Evolutionary conservation across 2,888 invertebrate species (phyloP).

Genomic region (Mythimna ferrago): DNA sequence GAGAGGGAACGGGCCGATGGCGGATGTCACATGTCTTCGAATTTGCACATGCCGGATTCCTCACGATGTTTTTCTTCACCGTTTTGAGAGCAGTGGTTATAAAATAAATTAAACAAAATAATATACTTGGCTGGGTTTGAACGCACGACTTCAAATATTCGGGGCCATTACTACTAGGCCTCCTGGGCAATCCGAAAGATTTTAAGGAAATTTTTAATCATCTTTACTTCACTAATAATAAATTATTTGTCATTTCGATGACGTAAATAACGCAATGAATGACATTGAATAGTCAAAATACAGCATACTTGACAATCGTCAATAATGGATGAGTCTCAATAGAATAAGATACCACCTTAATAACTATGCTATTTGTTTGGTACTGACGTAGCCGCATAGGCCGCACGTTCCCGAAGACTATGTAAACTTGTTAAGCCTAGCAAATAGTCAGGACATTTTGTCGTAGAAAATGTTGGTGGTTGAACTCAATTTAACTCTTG

Average conservation of each 20-base stretch:
- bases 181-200: not conserved
- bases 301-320: not conserved
- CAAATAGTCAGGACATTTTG: not conserved
- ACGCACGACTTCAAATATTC: too few relatives aligned
- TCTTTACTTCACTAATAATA: not conserved
- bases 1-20: too few relatives aligned
- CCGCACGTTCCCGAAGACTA: not conserved
- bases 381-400: not conserved
- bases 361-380: not conserved
- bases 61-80: too few relatives aligned
- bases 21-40: too few relatives aligned
- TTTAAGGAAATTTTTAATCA: not conserved
- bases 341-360: not conserved
- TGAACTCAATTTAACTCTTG: not conserved
- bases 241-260: not conserved
- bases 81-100: too few relatives aligned
- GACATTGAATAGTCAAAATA: not conserved
- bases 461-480: not conserved
- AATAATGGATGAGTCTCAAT: not conserved
- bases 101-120: too few relatives aligned
- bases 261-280: not conserved
- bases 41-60: too few relatives aligned
- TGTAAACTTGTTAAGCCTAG: not conserved
- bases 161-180: too few relatives aligned
- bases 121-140: too few relatives aligned